Base-by-base conservation (phyloP, 1,140 invertebrate species). In the Drosophila triauraria region DNA sequence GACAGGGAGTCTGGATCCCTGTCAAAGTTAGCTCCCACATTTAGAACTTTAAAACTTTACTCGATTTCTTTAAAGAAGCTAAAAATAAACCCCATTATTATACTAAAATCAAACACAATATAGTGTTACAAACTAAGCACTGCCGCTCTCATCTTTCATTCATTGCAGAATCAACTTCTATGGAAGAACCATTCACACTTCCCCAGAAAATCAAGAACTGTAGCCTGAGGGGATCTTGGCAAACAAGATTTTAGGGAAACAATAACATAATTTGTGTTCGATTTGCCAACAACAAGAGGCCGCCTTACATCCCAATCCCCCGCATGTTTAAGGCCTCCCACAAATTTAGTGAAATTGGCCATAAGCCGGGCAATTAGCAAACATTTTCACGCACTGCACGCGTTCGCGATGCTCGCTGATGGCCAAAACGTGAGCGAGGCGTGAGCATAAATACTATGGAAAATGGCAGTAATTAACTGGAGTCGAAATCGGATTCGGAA, bases 391-490 rank as follows among this genome's bases (percentile, higher is more conserved):
- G 82, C 83, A 87, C 77, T 80, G 72, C 54, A 67, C 75, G 64
- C 75, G 48, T 38, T 53, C 32, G 23, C 57, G 43, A 57, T 64
- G 61, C 59, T 42, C 59, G 82, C 79, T 87, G 83, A 87, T 87
- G 84, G 83, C 83, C 84, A 88, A 87, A 87, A 87, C 83, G 83
- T 87, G 83, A 87, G 83, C 80, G 78, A 84, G 80, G 83, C 84
- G 83, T 86, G 83, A 86, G 83, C 83, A 87, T 87, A 87, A 87
- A 87, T 88, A 87, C 77, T 71, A 88, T 88, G 87, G 83, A 82
- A 88, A 87, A 87, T 87, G 83, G 83, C 85, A 71, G 80, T 87
- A 87, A 87, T 87, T 87, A 87, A 88, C 80, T 76, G 62, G 50
- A 68, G 58, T 40, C 67, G 61, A 64, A 68, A 62, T 74, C 57